These are phyloP conservation scores for Chaetogeoica ovagalla DNA, from an alignment of 2,888 invertebrate genomes.

Conservation along the genomic window DNA sequence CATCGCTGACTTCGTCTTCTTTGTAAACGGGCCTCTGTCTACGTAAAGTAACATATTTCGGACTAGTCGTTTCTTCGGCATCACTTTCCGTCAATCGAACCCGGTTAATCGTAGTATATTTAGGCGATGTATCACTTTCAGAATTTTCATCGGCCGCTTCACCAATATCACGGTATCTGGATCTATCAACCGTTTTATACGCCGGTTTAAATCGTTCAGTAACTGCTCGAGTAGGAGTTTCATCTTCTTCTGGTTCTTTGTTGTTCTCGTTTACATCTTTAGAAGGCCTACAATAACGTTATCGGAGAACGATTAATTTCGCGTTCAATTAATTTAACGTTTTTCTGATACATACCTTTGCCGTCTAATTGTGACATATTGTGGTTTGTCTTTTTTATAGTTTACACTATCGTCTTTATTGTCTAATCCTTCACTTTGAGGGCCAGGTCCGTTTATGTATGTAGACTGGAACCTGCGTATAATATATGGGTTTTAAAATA, in stretches of 20 bases:
- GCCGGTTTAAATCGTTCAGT: conserved; percentile 49
- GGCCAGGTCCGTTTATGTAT: conserved; percentile 65
- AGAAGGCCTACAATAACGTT: conserved; percentile 35
- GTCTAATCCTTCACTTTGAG: conserved; percentile 64
- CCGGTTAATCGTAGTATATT: conserved; percentile 38
- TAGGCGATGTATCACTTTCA: conserved; percentile 33
- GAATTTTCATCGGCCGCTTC: conserved; percentile 57
- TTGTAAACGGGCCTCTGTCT: conserved; percentile 61
- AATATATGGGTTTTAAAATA: neutral
- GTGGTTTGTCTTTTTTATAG: conserved; percentile 61
- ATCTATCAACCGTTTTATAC: conserved; percentile 50
- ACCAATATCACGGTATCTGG: conserved; percentile 58
- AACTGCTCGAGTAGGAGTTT: conserved; percentile 18
- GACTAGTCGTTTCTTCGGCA: conserved; percentile 56
- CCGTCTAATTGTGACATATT: conserved; percentile 75
- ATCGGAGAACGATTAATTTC: neutral
- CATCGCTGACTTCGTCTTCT: conserved; percentile 50
- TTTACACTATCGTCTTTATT: conserved; percentile 58
- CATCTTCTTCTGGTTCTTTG: conserved; percentile 33
- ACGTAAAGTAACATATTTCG: conserved; percentile 71
- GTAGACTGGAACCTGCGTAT: conserved; percentile 56
- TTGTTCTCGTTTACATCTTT: conserved; percentile 45
- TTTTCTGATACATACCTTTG: conserved; percentile 59
- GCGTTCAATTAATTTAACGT: neutral
- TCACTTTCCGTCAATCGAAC: conserved; percentile 28